Evolutionary conservation across 2,888 invertebrate species (phyloP), one percentile per base, ranked within the genome.

Genomic region (Caenorhabditis macrosperma): DNA sequence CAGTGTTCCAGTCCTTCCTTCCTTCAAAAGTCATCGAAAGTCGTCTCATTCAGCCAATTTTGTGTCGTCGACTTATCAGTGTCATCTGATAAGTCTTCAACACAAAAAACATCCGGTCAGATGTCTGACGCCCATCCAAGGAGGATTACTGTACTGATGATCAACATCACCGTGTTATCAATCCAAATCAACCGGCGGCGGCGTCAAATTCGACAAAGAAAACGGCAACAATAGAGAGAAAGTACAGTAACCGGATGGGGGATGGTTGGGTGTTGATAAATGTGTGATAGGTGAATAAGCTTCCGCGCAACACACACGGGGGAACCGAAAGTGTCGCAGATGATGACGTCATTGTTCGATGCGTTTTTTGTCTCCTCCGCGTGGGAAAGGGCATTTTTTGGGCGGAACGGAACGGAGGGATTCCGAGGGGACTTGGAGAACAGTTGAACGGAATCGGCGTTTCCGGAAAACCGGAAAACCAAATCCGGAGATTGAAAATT

Each of bases 331-430:
- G n/a, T n/a, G n/a, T 3, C 46, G 5, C 4, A 3, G 12, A 24
- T 44, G 28, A 28, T 50, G 63, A 63, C 63, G 50, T 63, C 50
- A 63, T 50, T 30, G 50, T 44, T 35, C 50, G 20, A 35, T 63
- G 50, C 12, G 33, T 12, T 38, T 59, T 59, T 24, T 15, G n/a
- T 50, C 50, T 3, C 5, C 26, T 20, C 50, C 22, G 3, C 20
- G 4, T 50, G 54, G 2, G 22, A 22, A 54, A n/a, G 22, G n/a
- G 17, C 17, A 17, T 33, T 20, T 4, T 46, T 46, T 12, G 38
- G 38, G 15, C 38, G 9, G 5, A 35, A 12, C 12, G 38, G 7
- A 35, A 35, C 12, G 38, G 12, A 35, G 38, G 38, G 38, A 35
- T 20, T 20, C 20, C 12, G 38, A 9, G 15, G 15, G 38, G 15